These are phyloP conservation scores for Psittacula cyanocephala DNA, from an alignment of 2,113 vertebrate genomes.

Conservation along the genomic window DNA sequence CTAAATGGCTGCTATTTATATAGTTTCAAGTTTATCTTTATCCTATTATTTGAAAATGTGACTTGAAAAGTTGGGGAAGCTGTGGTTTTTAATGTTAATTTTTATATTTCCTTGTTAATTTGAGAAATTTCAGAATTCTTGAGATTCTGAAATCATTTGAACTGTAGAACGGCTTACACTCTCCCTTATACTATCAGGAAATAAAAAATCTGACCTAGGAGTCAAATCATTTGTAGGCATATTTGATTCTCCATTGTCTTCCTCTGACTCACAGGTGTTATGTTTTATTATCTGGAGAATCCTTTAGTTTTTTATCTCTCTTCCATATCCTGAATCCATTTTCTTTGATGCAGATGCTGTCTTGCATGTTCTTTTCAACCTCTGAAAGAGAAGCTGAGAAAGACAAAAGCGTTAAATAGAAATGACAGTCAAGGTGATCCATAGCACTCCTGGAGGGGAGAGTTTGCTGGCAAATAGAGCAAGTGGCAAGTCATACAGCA, in stretches of 20 bases:
- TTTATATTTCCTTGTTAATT: background rate
- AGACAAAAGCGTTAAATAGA: slow-evolving; percentile 53
- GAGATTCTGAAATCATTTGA: background rate
- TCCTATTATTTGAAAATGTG: background rate
- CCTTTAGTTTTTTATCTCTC: slow-evolving; percentile 2
- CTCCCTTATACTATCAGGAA: background rate
- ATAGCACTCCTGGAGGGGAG: background rate
- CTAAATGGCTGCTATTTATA: background rate
- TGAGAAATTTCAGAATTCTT: background rate
- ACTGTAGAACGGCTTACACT: background rate
- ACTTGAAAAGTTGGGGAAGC: background rate
- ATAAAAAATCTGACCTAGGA: background rate
- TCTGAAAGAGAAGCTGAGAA: slow-evolving; percentile 39
- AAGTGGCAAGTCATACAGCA: background rate
- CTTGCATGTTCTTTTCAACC: slow-evolving; percentile 42
- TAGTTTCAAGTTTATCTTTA: background rate
- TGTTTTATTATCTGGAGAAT: background rate
- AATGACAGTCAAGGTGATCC: slow-evolving; percentile 59
- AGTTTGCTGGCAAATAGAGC: slow-evolving; percentile 6
- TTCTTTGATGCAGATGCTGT: slow-evolving; percentile 51
- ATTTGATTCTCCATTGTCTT: slow-evolving; percentile 11
- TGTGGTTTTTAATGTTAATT: background rate
- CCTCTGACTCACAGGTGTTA: background rate
- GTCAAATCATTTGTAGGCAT: background rate
- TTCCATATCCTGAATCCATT: slow-evolving; percentile 44